Percentiles rank a stretch among this genome's conserved stretches.
phyloP scores from a whole-genome alignment of 2,113 vertebrate species.

The Bufo gargarizans region DNA sequence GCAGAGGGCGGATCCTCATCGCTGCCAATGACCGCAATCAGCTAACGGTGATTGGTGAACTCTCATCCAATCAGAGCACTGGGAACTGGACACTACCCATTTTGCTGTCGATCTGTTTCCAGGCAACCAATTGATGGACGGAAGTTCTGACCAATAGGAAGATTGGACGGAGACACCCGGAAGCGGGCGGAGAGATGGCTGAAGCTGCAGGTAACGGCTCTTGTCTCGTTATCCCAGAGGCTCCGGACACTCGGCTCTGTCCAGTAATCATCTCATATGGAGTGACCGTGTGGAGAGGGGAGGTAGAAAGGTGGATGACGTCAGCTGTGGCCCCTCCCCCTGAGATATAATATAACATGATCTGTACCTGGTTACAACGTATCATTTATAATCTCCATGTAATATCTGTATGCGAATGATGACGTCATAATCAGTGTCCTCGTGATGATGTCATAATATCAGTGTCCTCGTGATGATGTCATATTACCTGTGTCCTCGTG shows the following conservation, averaged over 20 bases:
- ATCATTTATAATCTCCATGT: no score
- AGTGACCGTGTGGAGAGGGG: neutral
- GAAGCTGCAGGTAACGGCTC: conserved; percentile 25
- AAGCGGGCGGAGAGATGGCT: neutral
- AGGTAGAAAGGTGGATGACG: no score
- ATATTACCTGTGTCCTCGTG: no score
- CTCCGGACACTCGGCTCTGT: neutral
- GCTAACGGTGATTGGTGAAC: neutral
- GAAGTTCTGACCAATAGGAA: neutral
- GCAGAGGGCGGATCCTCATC: neutral
- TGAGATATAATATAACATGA: no score
- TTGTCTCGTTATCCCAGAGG: neutral
- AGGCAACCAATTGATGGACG: neutral
- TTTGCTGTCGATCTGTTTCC: neutral
- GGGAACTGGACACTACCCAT: neutral
- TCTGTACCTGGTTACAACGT: no score
- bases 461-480: no score
- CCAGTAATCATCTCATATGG: neutral
- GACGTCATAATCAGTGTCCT: no score
- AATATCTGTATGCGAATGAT: no score
- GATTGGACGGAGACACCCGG: neutral
- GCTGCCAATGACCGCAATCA: neutral
- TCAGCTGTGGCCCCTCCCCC: no score
- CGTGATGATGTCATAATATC: no score
- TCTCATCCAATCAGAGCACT: neutral